phyloP scores from a whole-genome alignment of 2,113 vertebrate genomes.

The Bettongia penicillata region DNA sequence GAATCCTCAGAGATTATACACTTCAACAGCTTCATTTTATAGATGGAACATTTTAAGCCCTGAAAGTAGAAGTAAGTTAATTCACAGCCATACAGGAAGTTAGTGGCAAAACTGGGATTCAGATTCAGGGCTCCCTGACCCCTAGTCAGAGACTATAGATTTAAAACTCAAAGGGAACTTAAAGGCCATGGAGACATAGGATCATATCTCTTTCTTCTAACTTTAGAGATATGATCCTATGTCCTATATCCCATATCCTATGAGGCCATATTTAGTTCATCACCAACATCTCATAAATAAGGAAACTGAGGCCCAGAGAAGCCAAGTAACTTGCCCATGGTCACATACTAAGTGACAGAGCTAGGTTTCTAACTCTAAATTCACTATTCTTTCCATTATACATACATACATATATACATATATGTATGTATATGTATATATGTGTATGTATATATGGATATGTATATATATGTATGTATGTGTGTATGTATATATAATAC shows the following conservation, averaged over 20 bases:
- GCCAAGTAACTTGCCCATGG: too few species aligned
- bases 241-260: too few species aligned
- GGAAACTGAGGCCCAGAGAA: not conserved
- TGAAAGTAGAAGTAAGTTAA: not conserved
- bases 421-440: too few species aligned
- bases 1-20: not conserved
- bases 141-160: not conserved
- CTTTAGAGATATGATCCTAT: too few species aligned
- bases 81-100: accelerated
- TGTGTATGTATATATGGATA: too few species aligned
- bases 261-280: not conserved
- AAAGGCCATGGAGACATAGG: not conserved
- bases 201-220: not conserved
- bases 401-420: too few species aligned
- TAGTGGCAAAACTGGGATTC: accelerated
- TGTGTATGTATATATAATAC: too few species aligned
- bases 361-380: too few species aligned
- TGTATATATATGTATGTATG: too few species aligned
- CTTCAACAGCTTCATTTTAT: not conserved
- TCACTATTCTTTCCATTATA: too few species aligned
- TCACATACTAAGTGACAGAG: too few species aligned
- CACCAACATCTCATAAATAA: not conserved
- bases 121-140: too few species aligned
- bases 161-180: not conserved
- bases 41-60: not conserved